Evolutionary conservation across 30 jellyfish, hydroid and myxozoan genomes (phyloP), one percentile per base, ranked within the genome.

Genomic region (Catostylus mosaicus): DNA sequence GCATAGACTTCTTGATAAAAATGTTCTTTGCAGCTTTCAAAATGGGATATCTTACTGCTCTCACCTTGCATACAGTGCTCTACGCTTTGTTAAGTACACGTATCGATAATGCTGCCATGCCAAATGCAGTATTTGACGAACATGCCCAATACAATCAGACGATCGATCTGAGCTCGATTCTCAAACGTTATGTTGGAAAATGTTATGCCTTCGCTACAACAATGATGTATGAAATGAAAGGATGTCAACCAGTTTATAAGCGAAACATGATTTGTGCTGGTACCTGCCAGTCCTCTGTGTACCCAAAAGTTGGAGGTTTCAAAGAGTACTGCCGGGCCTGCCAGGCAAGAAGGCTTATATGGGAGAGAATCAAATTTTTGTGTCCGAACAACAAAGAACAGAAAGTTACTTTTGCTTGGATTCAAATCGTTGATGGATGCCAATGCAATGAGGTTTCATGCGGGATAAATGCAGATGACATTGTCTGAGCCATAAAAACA

Each of bases 141-240:
- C n/a, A 26, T 27, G 26, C 12, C 71, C 38, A 22, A 59, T 59
- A 59, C 26, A 78, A 63, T 77, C 34, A 65, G 30, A 78, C 89
- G 2, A 32, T 78, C 6, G 89, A 63, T 61, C 60, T 78, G 11
- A 78, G 57, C 35, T 59, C 70, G 75, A 63, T 78, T 46, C 38
- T 78, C 29, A 62, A 46, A 30, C 24, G 16, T 1, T 78, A 59
- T 46, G 16, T 67, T 3, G 89, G 89, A 31, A 45, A 65, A 30
- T 78, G 89, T 68, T 33, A 78, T n/a, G 89, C 74, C 30, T 78
- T 78, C 34, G 80, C 45, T 14, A 78, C 89, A 30, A 78, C 89
- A 22, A 78, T 78, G 82, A 61, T 46, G 69, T 78, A 78, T 27
- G 48, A 78, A 74, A 61, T 11, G 59, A 45, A 40, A 30, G 80